These are phyloP conservation scores for Drosophila subsilvestris DNA, from an alignment of 2,888 invertebrate species.

Conservation along the genomic window DNA sequence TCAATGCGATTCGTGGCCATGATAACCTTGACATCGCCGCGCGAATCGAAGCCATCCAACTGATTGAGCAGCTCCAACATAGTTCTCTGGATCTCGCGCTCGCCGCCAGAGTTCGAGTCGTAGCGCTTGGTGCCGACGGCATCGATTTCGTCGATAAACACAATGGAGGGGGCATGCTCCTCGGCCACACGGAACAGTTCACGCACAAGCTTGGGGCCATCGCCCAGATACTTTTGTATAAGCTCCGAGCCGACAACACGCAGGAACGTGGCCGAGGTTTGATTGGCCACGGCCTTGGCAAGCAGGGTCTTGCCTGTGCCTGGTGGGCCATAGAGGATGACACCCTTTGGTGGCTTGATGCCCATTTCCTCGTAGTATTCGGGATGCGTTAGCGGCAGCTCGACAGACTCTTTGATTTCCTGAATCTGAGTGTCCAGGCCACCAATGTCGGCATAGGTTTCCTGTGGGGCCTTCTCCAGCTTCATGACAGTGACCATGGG, in stretches of 20 bases:
- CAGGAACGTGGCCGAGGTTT: constrained; percentile 99
- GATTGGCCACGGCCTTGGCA: constrained; percentile 99
- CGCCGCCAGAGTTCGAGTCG: constrained; percentile 99
- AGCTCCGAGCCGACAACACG: constrained; percentile 99
- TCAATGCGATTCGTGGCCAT: constrained; percentile 99
- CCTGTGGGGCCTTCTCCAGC: constrained; percentile 99
- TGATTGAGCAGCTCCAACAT: constrained; percentile 99
- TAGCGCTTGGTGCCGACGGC: constrained; percentile 99
- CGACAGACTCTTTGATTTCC: constrained; percentile 99
- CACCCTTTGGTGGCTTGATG: constrained; percentile 99
- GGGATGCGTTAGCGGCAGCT: constrained; percentile 98
- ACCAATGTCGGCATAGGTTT: constrained; percentile 99
- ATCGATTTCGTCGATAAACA: constrained; percentile 99
- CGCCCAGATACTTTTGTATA: constrained; percentile 99
- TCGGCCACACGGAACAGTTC: constrained; percentile 99
- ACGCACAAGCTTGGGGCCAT: constrained; percentile 98
- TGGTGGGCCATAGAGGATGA: constrained; percentile 98
- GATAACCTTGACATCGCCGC: constrained; percentile 98
- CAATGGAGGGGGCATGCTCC: constrained; percentile 99
- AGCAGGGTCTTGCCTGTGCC: constrained; percentile 99
- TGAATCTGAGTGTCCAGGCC: constrained; percentile 99
- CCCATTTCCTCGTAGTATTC: constrained; percentile 99
- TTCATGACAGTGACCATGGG: constrained; percentile 99
- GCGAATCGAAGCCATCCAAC: constrained; percentile 98
- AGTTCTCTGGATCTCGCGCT: constrained; percentile 99